These are phyloP conservation scores for Casuarius casuarius DNA, from an alignment of 2,113 vertebrate genomes.

Conservation along the genomic window DNA sequence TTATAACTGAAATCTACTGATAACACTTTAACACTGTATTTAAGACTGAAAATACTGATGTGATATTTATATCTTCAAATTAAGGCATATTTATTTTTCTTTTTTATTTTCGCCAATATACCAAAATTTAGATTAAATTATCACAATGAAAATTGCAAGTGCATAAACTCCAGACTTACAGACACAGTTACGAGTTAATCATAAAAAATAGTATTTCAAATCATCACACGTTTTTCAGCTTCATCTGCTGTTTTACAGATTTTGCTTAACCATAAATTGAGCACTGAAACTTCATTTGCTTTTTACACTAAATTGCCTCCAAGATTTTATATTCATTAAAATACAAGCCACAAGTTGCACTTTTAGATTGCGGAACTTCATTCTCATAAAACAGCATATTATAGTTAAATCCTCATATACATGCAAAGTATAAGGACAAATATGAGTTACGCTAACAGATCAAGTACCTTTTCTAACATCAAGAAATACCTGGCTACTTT, in stretches of 20 bases:
- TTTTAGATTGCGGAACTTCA: constrained; percentile 32
- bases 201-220: constrained; percentile 42
- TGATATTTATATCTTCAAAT: constrained; percentile 21
- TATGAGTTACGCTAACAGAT: not conserved
- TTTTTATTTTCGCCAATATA: not conserved
- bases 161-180: not conserved
- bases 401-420: not conserved
- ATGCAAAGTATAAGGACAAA: constrained; percentile 49
- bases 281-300: constrained; percentile 44
- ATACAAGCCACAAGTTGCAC: constrained; percentile 19
- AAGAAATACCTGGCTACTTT: constrained; percentile 25
- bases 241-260: constrained; percentile 49
- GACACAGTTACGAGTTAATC: not conserved
- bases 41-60: constrained; percentile 38
- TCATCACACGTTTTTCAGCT: constrained; percentile 52
- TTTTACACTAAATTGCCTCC: constrained; percentile 58
- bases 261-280: constrained; percentile 65
- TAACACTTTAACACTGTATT: constrained; percentile 34
- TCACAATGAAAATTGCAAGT: not conserved
- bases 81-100: not conserved
- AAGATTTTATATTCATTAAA: constrained; percentile 54
- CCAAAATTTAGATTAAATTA: not conserved
- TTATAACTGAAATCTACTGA: constrained; percentile 56
- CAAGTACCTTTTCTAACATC: constrained; percentile 10
- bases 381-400: constrained; percentile 11